These are phyloP conservation scores for Drosophila paranaensis DNA, from an alignment of 2,888 invertebrate species.

Conservation along the genomic window DNA sequence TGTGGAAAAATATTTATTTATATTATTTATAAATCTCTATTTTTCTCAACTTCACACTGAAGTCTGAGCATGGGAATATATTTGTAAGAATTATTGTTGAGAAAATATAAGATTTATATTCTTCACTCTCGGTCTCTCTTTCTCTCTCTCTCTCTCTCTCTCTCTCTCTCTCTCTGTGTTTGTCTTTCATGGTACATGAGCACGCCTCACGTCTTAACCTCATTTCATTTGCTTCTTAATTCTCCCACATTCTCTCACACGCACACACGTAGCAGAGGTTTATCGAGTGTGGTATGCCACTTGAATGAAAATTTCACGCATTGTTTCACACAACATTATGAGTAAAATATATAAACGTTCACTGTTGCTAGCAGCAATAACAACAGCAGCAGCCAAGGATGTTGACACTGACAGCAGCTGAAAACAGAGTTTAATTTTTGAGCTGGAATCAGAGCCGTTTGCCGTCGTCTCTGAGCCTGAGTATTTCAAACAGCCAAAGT, in stretches of 20 bases:
- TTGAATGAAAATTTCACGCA: slow-evolving; percentile 47
- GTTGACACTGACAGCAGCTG: slow-evolving; percentile 26
- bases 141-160: neutral
- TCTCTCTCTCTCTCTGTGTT: neutral
- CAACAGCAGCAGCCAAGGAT: slow-evolving; percentile 2
- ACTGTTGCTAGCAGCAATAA: slow-evolving; percentile 16
- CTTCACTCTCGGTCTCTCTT: neutral
- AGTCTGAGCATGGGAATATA: neutral
- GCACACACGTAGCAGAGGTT: slow-evolving; percentile 12
- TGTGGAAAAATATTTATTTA: no score
- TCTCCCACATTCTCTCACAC: neutral
- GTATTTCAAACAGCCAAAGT: slow-evolving; percentile 70
- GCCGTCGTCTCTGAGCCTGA: slow-evolving; percentile 33
- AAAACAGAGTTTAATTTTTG: slow-evolving; percentile 30
- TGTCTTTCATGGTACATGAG: neutral
- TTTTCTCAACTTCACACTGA: neutral
- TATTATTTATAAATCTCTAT: neutral
- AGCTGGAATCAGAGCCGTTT: slow-evolving; percentile 29
- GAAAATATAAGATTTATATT: no score
- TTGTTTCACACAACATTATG: slow-evolving; percentile 39
- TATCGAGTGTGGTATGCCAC: slow-evolving; percentile 31
- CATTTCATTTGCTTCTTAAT: slow-evolving; percentile 2
- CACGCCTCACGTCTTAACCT: neutral
- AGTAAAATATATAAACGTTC: slow-evolving; percentile 41
- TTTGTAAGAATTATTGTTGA: neutral